Evolutionary conservation across 2,888 invertebrate genomes (phyloP).

Genomic region (Corythucha ciliata): DNA sequence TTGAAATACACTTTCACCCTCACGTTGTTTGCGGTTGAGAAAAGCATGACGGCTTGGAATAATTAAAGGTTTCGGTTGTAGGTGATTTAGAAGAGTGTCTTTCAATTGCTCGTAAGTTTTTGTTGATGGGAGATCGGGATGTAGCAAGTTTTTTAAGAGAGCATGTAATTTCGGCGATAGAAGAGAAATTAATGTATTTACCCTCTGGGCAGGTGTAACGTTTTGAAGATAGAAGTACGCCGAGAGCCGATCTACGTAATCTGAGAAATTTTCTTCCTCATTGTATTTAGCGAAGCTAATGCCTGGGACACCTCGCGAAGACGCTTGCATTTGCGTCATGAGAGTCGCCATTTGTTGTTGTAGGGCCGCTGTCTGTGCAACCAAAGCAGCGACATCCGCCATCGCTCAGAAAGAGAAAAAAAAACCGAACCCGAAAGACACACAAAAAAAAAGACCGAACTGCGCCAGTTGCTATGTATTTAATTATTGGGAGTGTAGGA

Average conservation of each 20-base stretch:
- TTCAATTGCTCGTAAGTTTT: constrained; percentile 13
- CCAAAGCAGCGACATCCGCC: too few species aligned
- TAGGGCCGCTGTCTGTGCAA: too few species aligned
- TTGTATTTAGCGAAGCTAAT: constrained; percentile 10
- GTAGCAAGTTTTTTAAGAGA: constrained; percentile 7
- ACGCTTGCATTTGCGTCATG: neutral
- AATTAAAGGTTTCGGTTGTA: constrained; percentile 6
- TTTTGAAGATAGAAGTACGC: constrained; percentile 10
- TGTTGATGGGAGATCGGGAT: neutral
- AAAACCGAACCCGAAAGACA: too few species aligned
- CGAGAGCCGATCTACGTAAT: constrained; percentile 6
- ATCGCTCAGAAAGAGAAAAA: too few species aligned
- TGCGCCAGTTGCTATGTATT: too few species aligned
- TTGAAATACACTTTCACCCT: neutral
- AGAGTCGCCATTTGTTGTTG: too few species aligned
- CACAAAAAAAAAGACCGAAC: too few species aligned
- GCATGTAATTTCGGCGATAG: constrained; percentile 10
- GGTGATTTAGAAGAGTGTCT: constrained; percentile 1
- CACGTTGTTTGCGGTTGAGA: constrained; percentile 13
- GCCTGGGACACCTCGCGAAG: constrained; percentile 6
- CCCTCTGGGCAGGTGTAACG: neutral
- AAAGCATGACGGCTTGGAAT: constrained; percentile 16
- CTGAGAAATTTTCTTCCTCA: constrained; percentile 5
- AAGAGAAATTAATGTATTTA: constrained; percentile 8
- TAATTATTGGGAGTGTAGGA: too few species aligned